Conservation (phyloP, 1,140 invertebrate genomes). For the Ips typographus region DNA sequence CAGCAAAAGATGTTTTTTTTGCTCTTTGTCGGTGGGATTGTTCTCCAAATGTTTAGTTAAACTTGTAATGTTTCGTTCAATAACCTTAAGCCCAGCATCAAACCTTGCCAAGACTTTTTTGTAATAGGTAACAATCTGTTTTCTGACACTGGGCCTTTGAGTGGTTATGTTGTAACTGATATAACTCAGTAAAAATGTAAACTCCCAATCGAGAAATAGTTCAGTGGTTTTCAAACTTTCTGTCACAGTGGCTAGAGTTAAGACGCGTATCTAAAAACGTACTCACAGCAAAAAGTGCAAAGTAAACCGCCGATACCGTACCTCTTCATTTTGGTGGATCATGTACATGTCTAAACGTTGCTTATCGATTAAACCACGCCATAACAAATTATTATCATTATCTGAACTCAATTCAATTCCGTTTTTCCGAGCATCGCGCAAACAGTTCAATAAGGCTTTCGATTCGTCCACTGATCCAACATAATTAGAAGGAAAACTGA, state of each 20-base stretch:
- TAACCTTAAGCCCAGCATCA: conserved; percentile 41
- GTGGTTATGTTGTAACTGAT: conserved; percentile 70
- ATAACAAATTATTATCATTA: conserved; percentile 51
- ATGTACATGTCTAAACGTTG: conserved; percentile 49
- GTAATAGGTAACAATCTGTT: conserved; percentile 61
- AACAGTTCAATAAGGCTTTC: conserved; percentile 42
- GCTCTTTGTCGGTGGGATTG: conserved; percentile 8
- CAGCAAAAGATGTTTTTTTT: conserved; percentile 22
- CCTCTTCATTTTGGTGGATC: conserved; percentile 45
- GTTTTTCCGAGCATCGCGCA: conserved; percentile 50
- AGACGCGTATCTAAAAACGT: conserved; percentile 52
- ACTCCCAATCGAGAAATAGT: conserved; percentile 61
- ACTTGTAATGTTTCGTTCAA: conserved; percentile 31
- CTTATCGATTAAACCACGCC: conserved; percentile 49
- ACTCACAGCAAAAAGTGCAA: conserved; percentile 7
- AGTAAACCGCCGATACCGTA: conserved; percentile 16
- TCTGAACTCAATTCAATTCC: conserved; percentile 49
- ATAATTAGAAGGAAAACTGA: conserved; percentile 36
- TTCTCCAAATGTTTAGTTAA: conserved; percentile 23
- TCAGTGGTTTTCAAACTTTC: conserved; percentile 77
- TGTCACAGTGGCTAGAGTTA: conserved; percentile 68
- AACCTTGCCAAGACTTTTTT: conserved; percentile 62
- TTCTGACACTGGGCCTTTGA: conserved; percentile 65
- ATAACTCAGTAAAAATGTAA: conserved; percentile 68
- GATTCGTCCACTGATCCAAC: conserved; percentile 41